A percentile compares a stretch with the other conserved stretches of the same genome.
phyloP scores from a whole-genome alignment of 2,113 vertebrate species.

The Lathamus discolor region DNA sequence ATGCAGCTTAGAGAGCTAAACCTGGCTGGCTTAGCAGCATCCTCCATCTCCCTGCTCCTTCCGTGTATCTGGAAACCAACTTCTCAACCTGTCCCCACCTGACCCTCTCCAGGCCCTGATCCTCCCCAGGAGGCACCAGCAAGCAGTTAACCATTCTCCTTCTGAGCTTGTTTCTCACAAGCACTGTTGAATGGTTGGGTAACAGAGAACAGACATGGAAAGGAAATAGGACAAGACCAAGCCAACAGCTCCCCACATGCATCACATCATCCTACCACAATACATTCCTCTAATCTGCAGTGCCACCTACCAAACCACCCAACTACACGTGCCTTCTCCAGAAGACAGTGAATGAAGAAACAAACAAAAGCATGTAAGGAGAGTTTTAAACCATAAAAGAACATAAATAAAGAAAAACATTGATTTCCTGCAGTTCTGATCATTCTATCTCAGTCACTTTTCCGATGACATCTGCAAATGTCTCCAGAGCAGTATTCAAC shows the following conservation, averaged over 20 bases:
- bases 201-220: neutral
- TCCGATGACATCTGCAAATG: rapidly evolving
- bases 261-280: neutral
- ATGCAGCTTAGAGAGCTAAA: neutral
- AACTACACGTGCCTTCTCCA: neutral
- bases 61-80: neutral
- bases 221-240: neutral
- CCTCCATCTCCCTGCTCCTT: neutral
- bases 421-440: neutral
- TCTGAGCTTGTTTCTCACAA: neutral
- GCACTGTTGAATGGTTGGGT: neutral
- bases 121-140: neutral
- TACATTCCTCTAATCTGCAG: neutral
- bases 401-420: neutral
- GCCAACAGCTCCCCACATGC: neutral
- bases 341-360: neutral
- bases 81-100: neutral
- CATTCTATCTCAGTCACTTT: neutral
- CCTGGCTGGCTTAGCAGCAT: neutral
- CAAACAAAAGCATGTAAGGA: neutral
- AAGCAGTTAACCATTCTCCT: neutral
- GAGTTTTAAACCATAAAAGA: neutral
- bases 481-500: neutral
- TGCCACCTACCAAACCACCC: neutral
- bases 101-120: neutral